Conservation (phyloP, 2,797 vertebrate genomes). For the Chelon labrosus region DNA sequence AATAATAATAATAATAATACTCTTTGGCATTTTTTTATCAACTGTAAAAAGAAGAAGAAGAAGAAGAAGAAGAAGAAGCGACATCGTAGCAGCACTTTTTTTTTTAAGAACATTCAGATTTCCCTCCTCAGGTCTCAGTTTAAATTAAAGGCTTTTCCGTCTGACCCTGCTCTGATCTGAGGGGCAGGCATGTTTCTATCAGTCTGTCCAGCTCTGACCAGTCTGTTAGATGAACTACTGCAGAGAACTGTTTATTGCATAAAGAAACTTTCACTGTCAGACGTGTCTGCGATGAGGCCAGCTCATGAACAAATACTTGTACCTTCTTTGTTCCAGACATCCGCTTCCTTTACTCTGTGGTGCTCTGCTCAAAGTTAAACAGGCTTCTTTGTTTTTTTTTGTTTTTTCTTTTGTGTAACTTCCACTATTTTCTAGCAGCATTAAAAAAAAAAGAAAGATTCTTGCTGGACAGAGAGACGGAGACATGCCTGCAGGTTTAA, state of each 20-base stretch:
- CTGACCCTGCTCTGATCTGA: slow-evolving; percentile 59
- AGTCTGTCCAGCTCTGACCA: slow-evolving; percentile 67
- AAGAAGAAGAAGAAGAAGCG: slow-evolving; percentile 66
- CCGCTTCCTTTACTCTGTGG: slow-evolving; percentile 39
- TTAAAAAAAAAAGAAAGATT: slow-evolving; percentile 45
- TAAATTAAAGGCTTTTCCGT: slow-evolving; percentile 45
- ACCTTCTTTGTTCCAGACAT: slow-evolving; percentile 68
- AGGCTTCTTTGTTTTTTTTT: slow-evolving; percentile 4
- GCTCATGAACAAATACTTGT: slow-evolving; percentile 77
- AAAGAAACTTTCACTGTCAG: slow-evolving; percentile 10
- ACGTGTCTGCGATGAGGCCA: slow-evolving; percentile 71
- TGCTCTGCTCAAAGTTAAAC: slow-evolving; percentile 46
- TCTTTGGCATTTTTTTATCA: slow-evolving; percentile 92
- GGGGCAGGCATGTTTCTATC: slow-evolving; percentile 73
- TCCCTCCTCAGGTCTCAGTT: slow-evolving; percentile 39
- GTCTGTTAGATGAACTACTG: slow-evolving; percentile 23
- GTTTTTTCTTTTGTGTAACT: slow-evolving; percentile 16
- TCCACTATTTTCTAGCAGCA: slow-evolving; percentile 66
- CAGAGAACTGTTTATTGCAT: slow-evolving; percentile 45
- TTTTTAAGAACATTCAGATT: slow-evolving; percentile 82
- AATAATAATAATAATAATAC: slow-evolving; percentile 83
- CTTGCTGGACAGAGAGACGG: slow-evolving; percentile 74
- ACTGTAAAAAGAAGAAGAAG: slow-evolving; percentile 53
- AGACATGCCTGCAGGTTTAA: slow-evolving; percentile 79
- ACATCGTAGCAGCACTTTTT: slow-evolving; percentile 90